These are phyloP conservation scores for Henricia sp. DNA, from an alignment of 53 echinoderm and acorn worm species.

Conservation along the genomic window DNA sequence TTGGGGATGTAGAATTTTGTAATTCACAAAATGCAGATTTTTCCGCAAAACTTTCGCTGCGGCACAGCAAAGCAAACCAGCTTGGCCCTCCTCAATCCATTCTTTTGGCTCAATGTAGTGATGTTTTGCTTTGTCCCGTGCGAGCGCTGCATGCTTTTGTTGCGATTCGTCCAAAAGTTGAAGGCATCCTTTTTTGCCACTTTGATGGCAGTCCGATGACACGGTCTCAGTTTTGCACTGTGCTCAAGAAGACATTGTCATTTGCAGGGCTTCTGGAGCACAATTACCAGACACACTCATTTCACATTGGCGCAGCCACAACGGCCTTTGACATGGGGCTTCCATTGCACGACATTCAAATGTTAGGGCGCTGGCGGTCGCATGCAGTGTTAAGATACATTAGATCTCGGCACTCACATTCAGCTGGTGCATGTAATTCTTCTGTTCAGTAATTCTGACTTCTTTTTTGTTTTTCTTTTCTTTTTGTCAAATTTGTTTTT, in stretches of 20 bases:
- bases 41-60: background rate
- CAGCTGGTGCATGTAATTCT: no score
- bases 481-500: background rate
- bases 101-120: no score
- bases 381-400: slow-evolving; percentile 14
- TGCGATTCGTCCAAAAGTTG: background rate
- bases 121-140: background rate
- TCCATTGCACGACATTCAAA: background rate
- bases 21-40: background rate
- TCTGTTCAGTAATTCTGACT: background rate
- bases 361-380: slow-evolving; percentile 14
- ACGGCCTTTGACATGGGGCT: background rate
- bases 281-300: background rate
- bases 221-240: background rate
- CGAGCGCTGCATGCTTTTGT: background rate
- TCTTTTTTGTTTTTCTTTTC: background rate
- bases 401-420: no score
- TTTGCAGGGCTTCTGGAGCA: background rate
- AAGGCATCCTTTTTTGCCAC: background rate
- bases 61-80: background rate
- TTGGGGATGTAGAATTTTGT: background rate
- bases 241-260: background rate
- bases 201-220: slow-evolving; percentile 5
- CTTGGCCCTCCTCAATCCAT: background rate
- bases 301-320: slow-evolving; percentile 2